Base-by-base conservation (phyloP, 2,797 vertebrate genomes). In the Gobio occitaniae region DNA sequence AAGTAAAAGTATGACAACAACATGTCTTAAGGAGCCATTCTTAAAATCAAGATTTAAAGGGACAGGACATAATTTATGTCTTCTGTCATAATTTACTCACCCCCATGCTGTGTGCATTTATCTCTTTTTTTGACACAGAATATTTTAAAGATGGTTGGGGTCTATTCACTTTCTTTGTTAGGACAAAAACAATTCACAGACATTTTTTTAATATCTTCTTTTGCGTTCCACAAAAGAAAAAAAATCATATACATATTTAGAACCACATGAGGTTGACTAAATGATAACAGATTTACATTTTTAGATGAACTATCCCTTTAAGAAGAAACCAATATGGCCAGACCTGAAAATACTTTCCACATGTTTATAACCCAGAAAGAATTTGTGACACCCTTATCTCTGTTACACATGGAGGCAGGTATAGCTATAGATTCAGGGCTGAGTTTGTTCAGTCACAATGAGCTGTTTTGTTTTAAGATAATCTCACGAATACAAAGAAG, bases 321-420 rank as follows among this genome's bases (percentile, higher is more conserved):
- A 80, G 29, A 65, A 29, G 41, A 56, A 75, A 66, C 54, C n/a
- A 44, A 19, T 6, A 56, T 3, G 50, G 25, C 3, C 77, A 75
- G 38, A 65, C 41, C 54, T 74, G 21, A 82, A 52, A 47, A 38
- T 68, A 21, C 44, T 54, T 66, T 41, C 44, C 38, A 83, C 41
- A 75, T 59, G 74, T 44, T 50, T 63, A 41, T 88, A 9, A 83
- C 16, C 86, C 4, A 71, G 1, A 70, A 66, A 66, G 8, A 38
- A 21, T 25, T n/a, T 15, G 44, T 56, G n/a, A 83, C 41, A 32
- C 19, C 4, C 38, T 61, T 61, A 78, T 78, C 75, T 77, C 11
- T 74, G 59, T 21, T 69, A 56, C 41, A 76, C 59, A 68, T 17
- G 52, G 29, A 78, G 52, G 80, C 50, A 77, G 47, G 78, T 52